Evolutionary conservation across 2,888 invertebrate genomes (phyloP), one percentile per base, ranked within the genome.

Genomic region (Lasius platythorax): DNA sequence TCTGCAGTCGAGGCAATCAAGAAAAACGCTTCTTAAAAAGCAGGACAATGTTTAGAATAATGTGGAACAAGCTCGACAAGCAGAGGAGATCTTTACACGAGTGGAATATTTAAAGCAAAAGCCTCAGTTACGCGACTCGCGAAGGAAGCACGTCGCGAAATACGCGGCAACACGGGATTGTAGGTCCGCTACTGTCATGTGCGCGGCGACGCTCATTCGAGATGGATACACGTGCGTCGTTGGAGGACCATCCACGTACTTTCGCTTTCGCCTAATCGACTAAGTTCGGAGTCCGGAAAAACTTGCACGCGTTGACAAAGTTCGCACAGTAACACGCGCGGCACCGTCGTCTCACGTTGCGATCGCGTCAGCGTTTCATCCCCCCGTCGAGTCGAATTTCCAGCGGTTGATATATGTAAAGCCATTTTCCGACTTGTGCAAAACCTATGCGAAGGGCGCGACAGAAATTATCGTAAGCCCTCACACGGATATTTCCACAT

Each of bases 21-120:
- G 63, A 82, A 56, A 82, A 85, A 64, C 73, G n/a, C 86, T 89
- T 89, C 84, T 91, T 89, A 91, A 91, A 92, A 88, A 88, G 88
- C 88, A 85, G 90, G 90, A 89, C 90, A 88, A 85, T 87, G 90
- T 91, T 89, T 89, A 89, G 90, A 89, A 91, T 92, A 90, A 89
- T 89, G 87, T 86, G 85, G 89, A 89, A 91, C 91, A 91, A 92
- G 91, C 88, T 90, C 90, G 88, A 88, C 87, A 74, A 68, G 70
- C 40, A 86, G 87, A 87, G 84, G 83, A 84, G 88, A 88, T 11
- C 84, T 89, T 88, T 91, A 92, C 90, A 87, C 89, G 87, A 85
- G 90, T 92, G 93, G 94, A 93, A 93, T 93, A 93, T 93, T 93
- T 93, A 93, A 93, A 92, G 90, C 81, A 92, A 93, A 92, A 28